Evolutionary conservation across 2,888 invertebrate species (phyloP).

Genomic region (Myopa testacea): DNA sequence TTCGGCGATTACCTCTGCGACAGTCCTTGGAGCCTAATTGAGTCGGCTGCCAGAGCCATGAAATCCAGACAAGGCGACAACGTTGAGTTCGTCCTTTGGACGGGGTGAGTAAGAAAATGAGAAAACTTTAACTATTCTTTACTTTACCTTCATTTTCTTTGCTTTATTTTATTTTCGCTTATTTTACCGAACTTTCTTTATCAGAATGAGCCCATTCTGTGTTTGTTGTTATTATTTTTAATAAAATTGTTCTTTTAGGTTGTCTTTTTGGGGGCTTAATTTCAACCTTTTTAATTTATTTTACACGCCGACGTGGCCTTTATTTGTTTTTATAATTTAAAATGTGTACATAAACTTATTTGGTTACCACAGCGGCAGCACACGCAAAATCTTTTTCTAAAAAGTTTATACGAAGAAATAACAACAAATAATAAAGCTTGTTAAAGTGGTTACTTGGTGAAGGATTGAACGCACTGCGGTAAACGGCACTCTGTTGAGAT

Average conservation of each 20-base stretch:
- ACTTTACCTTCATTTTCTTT: not conserved
- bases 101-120: conserved; percentile 78
- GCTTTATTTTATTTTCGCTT: not conserved
- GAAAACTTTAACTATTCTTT: conserved; percentile 28
- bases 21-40: conserved; percentile 88
- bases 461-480: too few relatives aligned
- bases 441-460: too few relatives aligned
- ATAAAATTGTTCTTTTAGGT: not conserved
- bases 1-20: conserved; percentile 88
- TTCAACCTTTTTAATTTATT: not conserved
- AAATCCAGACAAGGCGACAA: conserved; percentile 84
- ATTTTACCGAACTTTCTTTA: not conserved
- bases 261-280: not conserved
- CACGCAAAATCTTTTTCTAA: not conserved
- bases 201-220: too few relatives aligned
- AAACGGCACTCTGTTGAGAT: too few relatives aligned
- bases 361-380: not conserved
- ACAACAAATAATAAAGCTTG: not conserved
- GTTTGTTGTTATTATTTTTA: not conserved
- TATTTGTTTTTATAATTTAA: conserved; percentile 12
- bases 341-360: not conserved
- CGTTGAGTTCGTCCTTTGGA: conserved; percentile 94
- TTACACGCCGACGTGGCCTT: not conserved
- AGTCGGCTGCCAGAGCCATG: conserved; percentile 90
- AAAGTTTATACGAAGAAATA: not conserved